These are phyloP conservation scores for Elgonia sp. DNA, from an alignment of 2,888 invertebrate species.

Conservation along the genomic window DNA sequence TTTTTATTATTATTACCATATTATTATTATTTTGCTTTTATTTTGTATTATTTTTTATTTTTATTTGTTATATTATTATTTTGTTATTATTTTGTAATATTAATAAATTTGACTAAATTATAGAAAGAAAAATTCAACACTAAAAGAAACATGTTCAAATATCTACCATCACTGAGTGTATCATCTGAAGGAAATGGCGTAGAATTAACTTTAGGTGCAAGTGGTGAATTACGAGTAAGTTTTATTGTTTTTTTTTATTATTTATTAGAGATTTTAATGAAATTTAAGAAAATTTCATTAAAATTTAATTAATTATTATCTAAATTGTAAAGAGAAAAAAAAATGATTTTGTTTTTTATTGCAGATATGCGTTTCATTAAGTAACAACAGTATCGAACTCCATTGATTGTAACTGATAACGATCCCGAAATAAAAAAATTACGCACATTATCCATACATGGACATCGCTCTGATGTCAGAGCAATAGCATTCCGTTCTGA, in stretches of 20 bases:
- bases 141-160: slow-evolving; percentile 65
- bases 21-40: too few relatives aligned
- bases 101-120: neutral
- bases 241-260: too few relatives aligned
- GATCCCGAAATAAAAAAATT: slow-evolving; percentile 89
- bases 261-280: too few relatives aligned
- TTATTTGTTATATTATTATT: too few relatives aligned
- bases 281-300: too few relatives aligned
- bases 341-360: too few relatives aligned
- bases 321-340: too few relatives aligned
- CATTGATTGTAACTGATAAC: slow-evolving; percentile 88
- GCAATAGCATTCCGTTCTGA: slow-evolving; percentile 96
- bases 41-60: too few relatives aligned
- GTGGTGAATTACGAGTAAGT: slow-evolving; percentile 90
- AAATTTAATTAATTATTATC: too few relatives aligned
- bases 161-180: slow-evolving; percentile 80
- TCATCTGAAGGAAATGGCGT: slow-evolving; percentile 91
- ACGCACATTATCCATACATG: slow-evolving; percentile 91
- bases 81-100: too few relatives aligned
- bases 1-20: too few relatives aligned
- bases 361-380: too few relatives aligned
- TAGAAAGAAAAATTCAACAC: slow-evolving; percentile 83
- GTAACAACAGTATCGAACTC: slow-evolving; percentile 91
- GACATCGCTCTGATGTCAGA: slow-evolving; percentile 96
- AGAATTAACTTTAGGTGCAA: slow-evolving; percentile 91